Evolutionary conservation across 2,888 invertebrate species (phyloP).

Genomic region (Epinotia bilunana): DNA sequence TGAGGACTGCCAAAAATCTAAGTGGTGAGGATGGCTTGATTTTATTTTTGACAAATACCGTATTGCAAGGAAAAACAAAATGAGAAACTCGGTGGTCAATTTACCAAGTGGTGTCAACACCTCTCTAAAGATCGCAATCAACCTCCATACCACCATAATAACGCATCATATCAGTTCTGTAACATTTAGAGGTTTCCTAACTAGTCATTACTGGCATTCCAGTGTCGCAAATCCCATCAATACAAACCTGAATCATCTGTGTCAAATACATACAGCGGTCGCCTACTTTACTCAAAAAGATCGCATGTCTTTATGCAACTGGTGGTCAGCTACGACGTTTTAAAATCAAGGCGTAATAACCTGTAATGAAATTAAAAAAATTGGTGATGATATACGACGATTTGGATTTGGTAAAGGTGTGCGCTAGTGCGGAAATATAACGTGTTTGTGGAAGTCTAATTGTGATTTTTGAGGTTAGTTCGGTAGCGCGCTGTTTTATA

Average conservation of each 20-base stretch:
- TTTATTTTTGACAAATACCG: too few species aligned
- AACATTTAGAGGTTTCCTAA: conserved; percentile 23
- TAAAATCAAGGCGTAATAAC: background rate
- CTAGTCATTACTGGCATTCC: conserved; percentile 28
- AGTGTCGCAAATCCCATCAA: conserved; percentile 25
- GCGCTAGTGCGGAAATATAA: conserved; percentile 6
- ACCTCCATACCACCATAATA: conserved; percentile 5
- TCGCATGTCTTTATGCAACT: background rate
- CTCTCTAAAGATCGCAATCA: background rate
- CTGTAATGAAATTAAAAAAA: background rate
- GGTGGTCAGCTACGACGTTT: too few species aligned
- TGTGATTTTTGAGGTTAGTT: background rate
- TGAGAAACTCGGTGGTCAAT: background rate
- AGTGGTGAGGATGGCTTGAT: too few species aligned
- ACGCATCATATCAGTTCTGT: conserved; percentile 18
- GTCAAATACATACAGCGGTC: conserved; percentile 18
- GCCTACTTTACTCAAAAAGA: background rate
- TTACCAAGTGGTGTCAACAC: background rate
- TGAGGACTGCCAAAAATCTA: too few species aligned
- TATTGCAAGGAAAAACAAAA: too few species aligned
- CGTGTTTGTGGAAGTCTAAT: background rate
- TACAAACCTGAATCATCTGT: conserved; percentile 19
- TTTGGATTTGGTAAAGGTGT: background rate
- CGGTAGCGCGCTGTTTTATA: background rate
- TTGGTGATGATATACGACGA: background rate